Base-by-base conservation (phyloP, 2,113 vertebrate species). In the Tragelaphus scriptus region DNA sequence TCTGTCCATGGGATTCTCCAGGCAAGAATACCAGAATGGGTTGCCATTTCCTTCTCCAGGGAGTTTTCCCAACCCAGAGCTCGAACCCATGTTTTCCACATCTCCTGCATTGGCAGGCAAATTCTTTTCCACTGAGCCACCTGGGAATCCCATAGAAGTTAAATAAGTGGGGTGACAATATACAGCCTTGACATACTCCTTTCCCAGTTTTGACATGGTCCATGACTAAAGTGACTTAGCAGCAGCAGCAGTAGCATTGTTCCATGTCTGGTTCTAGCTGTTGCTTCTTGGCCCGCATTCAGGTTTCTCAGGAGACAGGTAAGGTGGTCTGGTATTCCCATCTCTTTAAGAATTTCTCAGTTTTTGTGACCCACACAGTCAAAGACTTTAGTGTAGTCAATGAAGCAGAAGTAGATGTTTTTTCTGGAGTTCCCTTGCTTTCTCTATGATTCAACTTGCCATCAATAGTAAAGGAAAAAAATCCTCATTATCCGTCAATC, bases 401-500 rank as follows among this genome's bases (percentile, higher is more conserved):
- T 36, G 65, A 71, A 71, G 65, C 4, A 36, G 65, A 71, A 71
- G n/a, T 21, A 71, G 65, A 71, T 71, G 65, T 36, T 36, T 71
- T 36, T 71, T 11, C n/a, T 71, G 65, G 17, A 5, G 19, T 71
- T 71, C n/a, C 65, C 19, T 71, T 71, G 65, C 65, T 71, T 36
- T 71, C 65, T 71, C 65, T 10, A 11, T 71, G 65, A 36, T 71
- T n/a, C 65, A 71, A 36, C n/a, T 10, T 59, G 21, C 21, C 36
- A 2, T 6, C 14, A 25, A 13, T 9, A 12, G 28, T 63, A 2
- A 51, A 59, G 44, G 23, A n/a, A 47, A 77, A 68, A 49, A 56
- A 32, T 8, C 21, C 12, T 25, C 3, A 4, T 15, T 8, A 4
- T 26, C 19, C 59, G 6, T 25, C 16, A 2, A 16, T 32, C 6